Evolutionary conservation across 2,888 invertebrate genomes (phyloP), one percentile per base, ranked within the genome.

Genomic region (Calliopum simillimum): DNA sequence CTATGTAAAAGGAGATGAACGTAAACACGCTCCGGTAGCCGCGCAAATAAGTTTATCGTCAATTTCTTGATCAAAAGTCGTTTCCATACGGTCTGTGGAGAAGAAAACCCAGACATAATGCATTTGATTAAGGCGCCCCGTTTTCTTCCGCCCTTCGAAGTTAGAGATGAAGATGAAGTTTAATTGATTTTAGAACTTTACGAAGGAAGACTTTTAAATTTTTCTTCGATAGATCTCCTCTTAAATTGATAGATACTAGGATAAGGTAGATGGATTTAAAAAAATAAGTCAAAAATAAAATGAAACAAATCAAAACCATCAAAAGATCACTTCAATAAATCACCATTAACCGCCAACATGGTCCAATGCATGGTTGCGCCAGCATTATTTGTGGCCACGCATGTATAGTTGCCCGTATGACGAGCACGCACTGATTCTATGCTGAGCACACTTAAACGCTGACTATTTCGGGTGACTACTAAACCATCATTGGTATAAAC

Each of bases 351-450:
- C 75, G 86, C 87, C 74, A 91, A 85, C 79, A 87, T 84, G 8
- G 90, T 88, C 4, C 89, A 88, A 77, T 89, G 88, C 73, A 88
- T 88, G 33, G 87, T 86, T 63, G 84, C 83, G 58, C 90, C 91
- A 46, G 90, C 91, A 76, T 85, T 85, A 81, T 91, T 92, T 76
- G 87, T 87, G 55, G 90, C 91, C 56, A 88, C 86, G 79, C 91
- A 91, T 8, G 89, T 89, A 80, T 91, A 91, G 77, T 89, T 89
- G 61, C 91, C 91, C 70, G 89, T 87, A 81, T 91, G 90, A 62
- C 87, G 85, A 58, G 89, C 89, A 59, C 88, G 86, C 41, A 90
- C 90, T 12, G 90, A 88, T 75, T 91, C 90, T 71, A 91, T 91
- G 68, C 89, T 89, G 14, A 91, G 86, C 53, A 90, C 88, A 78